These are phyloP conservation scores for Drosophila merina DNA, from an alignment of 2,888 invertebrate species.

Conservation along the genomic window DNA sequence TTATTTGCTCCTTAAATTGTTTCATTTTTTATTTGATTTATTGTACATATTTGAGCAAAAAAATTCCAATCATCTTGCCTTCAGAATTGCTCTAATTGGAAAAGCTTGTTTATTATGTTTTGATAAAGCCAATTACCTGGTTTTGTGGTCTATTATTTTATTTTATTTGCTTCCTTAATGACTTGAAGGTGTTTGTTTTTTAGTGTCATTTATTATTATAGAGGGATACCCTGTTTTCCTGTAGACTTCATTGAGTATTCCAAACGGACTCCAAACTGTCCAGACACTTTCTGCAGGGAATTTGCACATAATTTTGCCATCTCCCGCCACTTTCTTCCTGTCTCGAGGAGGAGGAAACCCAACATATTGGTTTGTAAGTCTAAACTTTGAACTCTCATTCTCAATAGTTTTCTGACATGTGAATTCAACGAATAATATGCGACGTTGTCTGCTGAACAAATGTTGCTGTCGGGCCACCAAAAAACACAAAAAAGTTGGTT, in stretches of 20 bases:
- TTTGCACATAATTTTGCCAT: conserved; percentile 1
- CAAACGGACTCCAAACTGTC: conserved; percentile 8
- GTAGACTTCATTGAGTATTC: neutral
- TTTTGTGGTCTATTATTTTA: too few species aligned
- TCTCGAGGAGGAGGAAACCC: neutral
- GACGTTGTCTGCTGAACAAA: conserved; percentile 45
- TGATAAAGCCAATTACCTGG: neutral
- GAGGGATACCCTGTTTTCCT: too few species aligned
- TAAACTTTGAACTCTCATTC: conserved; percentile 18
- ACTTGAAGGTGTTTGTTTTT: neutral
- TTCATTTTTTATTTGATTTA: conserved; percentile 10
- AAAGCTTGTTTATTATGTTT: conserved; percentile 21
- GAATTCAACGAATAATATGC: conserved; percentile 29
- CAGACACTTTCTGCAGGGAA: conserved; percentile 11
- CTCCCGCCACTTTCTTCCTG: neutral
- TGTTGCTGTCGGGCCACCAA: conserved; percentile 18
- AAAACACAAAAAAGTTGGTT: conserved; percentile 13
- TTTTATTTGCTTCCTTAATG: conserved; percentile 1
- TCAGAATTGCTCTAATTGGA: conserved; percentile 19
- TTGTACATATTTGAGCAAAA: conserved; percentile 4
- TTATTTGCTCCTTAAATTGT: conserved; percentile 14
- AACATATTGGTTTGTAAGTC: conserved; percentile 10
- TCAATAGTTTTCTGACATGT: conserved; percentile 35
- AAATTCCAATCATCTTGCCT: conserved; percentile 1
- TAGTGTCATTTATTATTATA: neutral